Conservation (phyloP, 1,140 invertebrate genomes). For the Nylanderia fulva region DNA sequence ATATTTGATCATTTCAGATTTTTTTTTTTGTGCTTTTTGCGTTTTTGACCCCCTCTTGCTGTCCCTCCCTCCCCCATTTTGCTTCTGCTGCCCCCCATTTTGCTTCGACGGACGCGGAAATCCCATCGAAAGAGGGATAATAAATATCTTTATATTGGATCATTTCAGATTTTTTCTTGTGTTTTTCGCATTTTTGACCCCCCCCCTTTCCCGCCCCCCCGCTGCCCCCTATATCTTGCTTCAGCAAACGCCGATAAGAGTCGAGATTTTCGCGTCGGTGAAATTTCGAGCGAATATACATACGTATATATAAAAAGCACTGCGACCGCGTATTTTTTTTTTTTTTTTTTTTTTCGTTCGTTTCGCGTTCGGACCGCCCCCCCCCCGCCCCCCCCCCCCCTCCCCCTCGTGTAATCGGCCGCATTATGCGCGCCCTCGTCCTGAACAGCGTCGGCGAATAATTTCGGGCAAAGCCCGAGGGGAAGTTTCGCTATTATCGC, state of each 20-base stretch:
- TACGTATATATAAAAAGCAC: slow-evolving; percentile 41
- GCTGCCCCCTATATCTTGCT: too few species aligned
- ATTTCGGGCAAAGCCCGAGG: slow-evolving; percentile 35
- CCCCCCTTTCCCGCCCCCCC: not conserved
- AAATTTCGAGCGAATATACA: slow-evolving; percentile 27
- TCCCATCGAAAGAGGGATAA: too few species aligned
- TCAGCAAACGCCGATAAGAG: slow-evolving; percentile 31
- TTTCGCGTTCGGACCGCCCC: not conserved
- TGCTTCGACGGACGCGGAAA: too few species aligned
- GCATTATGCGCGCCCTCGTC: slow-evolving; percentile 46
- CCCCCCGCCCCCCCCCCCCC: too few species aligned
- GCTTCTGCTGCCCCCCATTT: too few species aligned
- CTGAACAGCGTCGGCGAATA: slow-evolving; percentile 41
- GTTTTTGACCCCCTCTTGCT: too few species aligned
- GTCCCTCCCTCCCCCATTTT: too few species aligned
- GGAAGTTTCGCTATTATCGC: slow-evolving; percentile 49
- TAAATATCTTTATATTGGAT: too few species aligned
- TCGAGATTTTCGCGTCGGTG: slow-evolving; percentile 25
- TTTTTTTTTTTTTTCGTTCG: not conserved
- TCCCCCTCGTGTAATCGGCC: slow-evolving; percentile 21
- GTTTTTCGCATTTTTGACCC: slow-evolving; percentile 10
- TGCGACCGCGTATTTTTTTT: not conserved
- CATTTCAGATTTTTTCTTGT: slow-evolving; percentile 37
- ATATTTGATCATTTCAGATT: too few species aligned
- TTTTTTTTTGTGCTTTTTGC: too few species aligned